Evolutionary conservation across 2,888 invertebrate species (phyloP), one percentile per base, ranked within the genome.

Genomic region (Resseliella maxima): DNA sequence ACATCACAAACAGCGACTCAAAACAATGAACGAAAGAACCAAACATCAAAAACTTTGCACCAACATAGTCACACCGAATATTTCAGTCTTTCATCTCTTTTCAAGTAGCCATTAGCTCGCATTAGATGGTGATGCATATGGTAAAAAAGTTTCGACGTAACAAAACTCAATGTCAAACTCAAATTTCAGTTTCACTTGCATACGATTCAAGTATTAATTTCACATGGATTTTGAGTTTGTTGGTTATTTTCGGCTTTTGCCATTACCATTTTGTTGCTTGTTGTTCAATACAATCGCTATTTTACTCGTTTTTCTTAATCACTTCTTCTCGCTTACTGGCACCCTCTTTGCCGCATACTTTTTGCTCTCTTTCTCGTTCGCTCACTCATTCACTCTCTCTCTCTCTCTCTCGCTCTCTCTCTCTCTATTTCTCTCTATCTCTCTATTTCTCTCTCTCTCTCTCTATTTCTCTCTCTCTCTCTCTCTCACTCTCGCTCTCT

Each of bases 211-310:
- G 50, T 50, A 59, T 59, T 59, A 59, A 59, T 59, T 59, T 59
- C 59, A 59, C 59, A 59, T 59, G 59, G 59, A n/a, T n/a, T 59
- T 59, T 59, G 3, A 59, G 59, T 59, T 59, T 59, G 59, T 50
- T 18, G 50, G 50, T 50, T 50, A 18, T 50, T 50, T 8, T 50
- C 21, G 50, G 18, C 50, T 50, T 8, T 41, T 41, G 41, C 12
- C 41, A 12, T 41, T 12, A 12, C 2, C 46, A 15, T 59, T 59
- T 59, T 59, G 3, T 59, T 59, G 59, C 12, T 24, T 59, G 1
- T 50, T 50, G 12, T 50, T 50, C 18, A 21, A 50, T 18, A 21
- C 3, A 10, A 21, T 50, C 2, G 12, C 2, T 12, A 41, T 12
- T 41, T 8, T 8, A 12, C 41, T 41, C 41, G 41, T 41, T 41